Base-by-base conservation (phyloP, 2,888 invertebrate genomes). In the Podabrus alpinus region DNA sequence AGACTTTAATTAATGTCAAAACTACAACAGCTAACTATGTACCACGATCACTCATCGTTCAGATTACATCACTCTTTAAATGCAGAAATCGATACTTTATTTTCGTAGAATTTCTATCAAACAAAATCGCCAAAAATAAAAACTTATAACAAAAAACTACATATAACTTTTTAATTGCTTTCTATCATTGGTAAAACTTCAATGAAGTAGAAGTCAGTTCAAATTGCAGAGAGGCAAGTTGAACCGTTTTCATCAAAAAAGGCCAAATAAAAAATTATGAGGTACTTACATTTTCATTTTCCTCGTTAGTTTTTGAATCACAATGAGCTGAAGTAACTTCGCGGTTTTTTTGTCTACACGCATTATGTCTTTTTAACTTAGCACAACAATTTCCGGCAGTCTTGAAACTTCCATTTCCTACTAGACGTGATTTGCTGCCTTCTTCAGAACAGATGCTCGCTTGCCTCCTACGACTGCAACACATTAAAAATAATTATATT, bases 351-450 rank as follows among this genome's bases (percentile, higher is more conserved):
- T 86, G 87, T 73, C 87, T 82, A 80, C 85, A 85, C 21, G 87
- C 87, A 83, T 87, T 87, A 73, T 86, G 85, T 21, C 87, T 81
- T 79, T 85, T 86, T 82, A 87, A 77, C 83, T 87, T 87, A 80
- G 85, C 83, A 81, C 85, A 86, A 74, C 86, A 83, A 77, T 81
- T 83, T 78, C 85, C 85, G 81, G 84, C 85, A 69, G 84, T 84
- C 77, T 85, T 81, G 79, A 86, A 86, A 78, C 86, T 86, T 71
- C 84, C 83, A 79, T 81, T 82, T 74, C 79, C 81, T 69, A 79
- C 76, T 29, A 79, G 71, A 21, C 75, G 73, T 61, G 74, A 73
- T 69, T 80, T 79, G 59, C 59, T 73, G 24, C 85, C 85, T 76
- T 86, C 86, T 77, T 86, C 86, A 9, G 86, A 85, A 76, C 81